A percentile compares a stretch with the other conserved stretches of the same genome.
Evolutionary conservation across 2,888 invertebrate genomes (phyloP).

Genomic region (Meta bourneti): DNA sequence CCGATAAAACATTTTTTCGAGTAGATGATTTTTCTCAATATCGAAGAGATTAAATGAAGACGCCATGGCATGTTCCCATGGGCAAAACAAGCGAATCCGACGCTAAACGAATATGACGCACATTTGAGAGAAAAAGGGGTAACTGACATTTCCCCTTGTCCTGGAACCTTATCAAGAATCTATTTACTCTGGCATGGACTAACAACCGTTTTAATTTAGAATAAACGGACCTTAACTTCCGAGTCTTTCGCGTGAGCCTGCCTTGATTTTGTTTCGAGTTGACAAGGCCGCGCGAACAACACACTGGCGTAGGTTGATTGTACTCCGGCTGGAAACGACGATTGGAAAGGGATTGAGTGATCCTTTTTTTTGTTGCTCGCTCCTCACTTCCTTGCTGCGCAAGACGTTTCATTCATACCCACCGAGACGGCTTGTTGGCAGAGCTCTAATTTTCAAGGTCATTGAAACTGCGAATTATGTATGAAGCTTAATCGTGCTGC

Average conservation of each 20-base stretch:
- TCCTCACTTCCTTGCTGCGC: not conserved
- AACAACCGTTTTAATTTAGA: slow-evolving; percentile 67
- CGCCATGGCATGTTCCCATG: not conserved
- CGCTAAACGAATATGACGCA: slow-evolving; percentile 1
- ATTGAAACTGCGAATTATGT: not conserved
- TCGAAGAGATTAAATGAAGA: too few relatives aligned
- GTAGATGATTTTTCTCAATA: too few relatives aligned
- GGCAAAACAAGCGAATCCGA: slow-evolving; percentile 6
- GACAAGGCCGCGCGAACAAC: slow-evolving; percentile 9
- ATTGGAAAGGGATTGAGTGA: not conserved
- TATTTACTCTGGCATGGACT: slow-evolving; percentile 62
- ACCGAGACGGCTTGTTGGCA: not conserved
- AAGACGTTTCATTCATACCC: not conserved
- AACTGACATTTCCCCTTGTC: slow-evolving; percentile 49
- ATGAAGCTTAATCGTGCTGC: too few relatives aligned
- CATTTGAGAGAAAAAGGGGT: slow-evolving; percentile 48
- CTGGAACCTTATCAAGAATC: slow-evolving; percentile 68
- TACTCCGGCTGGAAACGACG: slow-evolving; percentile 19
- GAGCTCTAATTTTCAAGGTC: slow-evolving; percentile 11
- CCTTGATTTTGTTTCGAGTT: slow-evolving; percentile 14
- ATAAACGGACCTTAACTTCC: slow-evolving; percentile 45
- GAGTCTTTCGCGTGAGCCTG: slow-evolving; percentile 22
- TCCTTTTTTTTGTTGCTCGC: not conserved
- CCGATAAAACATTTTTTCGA: too few relatives aligned
- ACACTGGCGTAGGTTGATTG: slow-evolving; percentile 14